These are phyloP conservation scores for Anableps anableps DNA, from an alignment of 2,797 vertebrate species.

Conservation along the genomic window DNA sequence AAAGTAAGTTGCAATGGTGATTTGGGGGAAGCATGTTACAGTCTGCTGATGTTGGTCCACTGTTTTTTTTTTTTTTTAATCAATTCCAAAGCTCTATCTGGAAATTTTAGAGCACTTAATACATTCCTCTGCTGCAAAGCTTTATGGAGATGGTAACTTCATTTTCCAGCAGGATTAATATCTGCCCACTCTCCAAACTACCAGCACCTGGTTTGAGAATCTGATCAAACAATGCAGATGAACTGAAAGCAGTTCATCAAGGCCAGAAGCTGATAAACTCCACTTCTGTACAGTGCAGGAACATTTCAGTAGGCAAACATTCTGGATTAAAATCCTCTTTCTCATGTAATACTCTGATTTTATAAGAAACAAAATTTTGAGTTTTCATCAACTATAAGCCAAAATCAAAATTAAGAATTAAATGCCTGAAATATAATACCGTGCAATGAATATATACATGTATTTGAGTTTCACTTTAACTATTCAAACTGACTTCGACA, in stretches of 20 bases:
- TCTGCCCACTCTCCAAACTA: background rate
- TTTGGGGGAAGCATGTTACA: too few relatives aligned
- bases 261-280: background rate
- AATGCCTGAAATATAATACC: background rate
- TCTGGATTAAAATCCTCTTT: background rate
- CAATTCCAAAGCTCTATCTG: background rate
- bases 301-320: background rate
- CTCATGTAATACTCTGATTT: background rate
- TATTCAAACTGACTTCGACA: background rate
- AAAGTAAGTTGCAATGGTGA: too few relatives aligned
- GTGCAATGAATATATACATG: background rate
- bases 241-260: background rate
- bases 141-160: background rate
- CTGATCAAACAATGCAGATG: background rate
- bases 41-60: background rate
- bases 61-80: too few relatives aligned
- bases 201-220: background rate
- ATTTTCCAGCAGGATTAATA: background rate
- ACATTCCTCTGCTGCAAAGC: background rate
- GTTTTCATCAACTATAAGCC: background rate
- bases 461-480: background rate
- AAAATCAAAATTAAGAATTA: background rate
- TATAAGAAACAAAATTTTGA: background rate
- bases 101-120: background rate
- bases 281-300: background rate